A percentile compares a stretch with the other conserved stretches of the same genome.
These are phyloP conservation scores for Drosophila eohydei DNA, from an alignment of 2,888 invertebrate genomes.

Conservation along the genomic window DNA sequence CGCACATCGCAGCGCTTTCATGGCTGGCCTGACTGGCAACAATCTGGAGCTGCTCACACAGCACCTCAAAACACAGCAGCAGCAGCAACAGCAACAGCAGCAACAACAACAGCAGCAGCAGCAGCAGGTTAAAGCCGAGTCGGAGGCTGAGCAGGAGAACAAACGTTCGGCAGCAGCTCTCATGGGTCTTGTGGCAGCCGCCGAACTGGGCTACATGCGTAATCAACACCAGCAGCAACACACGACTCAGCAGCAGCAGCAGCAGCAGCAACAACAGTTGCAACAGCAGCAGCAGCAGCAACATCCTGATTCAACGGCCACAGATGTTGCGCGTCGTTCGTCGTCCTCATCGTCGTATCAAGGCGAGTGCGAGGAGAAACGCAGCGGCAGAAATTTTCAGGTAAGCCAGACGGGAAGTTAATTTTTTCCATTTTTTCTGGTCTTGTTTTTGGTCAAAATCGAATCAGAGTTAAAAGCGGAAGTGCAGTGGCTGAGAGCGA, in stretches of 20 bases:
- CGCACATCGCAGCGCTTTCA: slow-evolving; percentile 82
- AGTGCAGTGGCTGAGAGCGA: slow-evolving; percentile 30
- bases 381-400: slow-evolving; percentile 83
- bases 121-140: slow-evolving; percentile 52
- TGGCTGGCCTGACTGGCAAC: slow-evolving; percentile 81
- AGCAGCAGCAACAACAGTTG: slow-evolving; percentile 56
- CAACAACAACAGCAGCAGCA: slow-evolving; percentile 66
- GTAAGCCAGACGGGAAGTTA: slow-evolving; percentile 77
- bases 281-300: slow-evolving; percentile 76
- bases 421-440: slow-evolving; percentile 17
- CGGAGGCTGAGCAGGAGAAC: slow-evolving; percentile 58
- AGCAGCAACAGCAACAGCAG: slow-evolving; percentile 70
- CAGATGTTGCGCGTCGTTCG: slow-evolving; percentile 81
- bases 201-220: slow-evolving; percentile 72
- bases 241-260: slow-evolving; percentile 67
- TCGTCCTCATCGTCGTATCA: slow-evolving; percentile 77
- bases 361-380: slow-evolving; percentile 81
- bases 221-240: slow-evolving; percentile 77
- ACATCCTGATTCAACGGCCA: slow-evolving; percentile 84
- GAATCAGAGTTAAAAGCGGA: slow-evolving; percentile 52
- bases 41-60: slow-evolving; percentile 82
- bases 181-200: slow-evolving; percentile 72
- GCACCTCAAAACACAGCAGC: slow-evolving; percentile 73
- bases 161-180: slow-evolving; percentile 67
- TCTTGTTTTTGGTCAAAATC: slow-evolving; percentile 6